A percentile compares a stretch with the other conserved stretches of the same genome.
phyloP scores from a whole-genome alignment of 2,888 invertebrate species.

The Plebejus anna region DNA sequence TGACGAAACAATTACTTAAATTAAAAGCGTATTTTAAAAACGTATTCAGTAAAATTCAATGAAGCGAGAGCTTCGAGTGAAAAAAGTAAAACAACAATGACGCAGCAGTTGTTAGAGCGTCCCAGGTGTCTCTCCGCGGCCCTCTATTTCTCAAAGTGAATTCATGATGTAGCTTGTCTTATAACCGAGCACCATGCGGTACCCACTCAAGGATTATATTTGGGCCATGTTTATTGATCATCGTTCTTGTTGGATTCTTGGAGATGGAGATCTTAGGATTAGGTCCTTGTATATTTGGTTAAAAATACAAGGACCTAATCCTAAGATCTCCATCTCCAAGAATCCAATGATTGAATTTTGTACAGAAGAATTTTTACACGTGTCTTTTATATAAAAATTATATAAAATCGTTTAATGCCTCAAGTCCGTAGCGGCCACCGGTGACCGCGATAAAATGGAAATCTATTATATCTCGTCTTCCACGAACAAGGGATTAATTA shows the following conservation, averaged over 20 bases:
- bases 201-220: conserved; percentile 69
- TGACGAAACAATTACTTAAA: conserved; percentile 7
- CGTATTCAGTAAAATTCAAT: conserved; percentile 15
- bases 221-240: conserved; percentile 51
- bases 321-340: too few relatives aligned
- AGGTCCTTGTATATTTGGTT: background rate
- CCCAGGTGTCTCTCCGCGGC: conserved; percentile 64
- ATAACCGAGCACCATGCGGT: conserved; percentile 70
- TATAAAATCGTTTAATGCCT: too few relatives aligned
- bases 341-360: background rate
- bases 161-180: conserved; percentile 68
- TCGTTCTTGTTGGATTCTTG: conserved; percentile 36
- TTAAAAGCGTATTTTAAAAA: conserved; percentile 33
- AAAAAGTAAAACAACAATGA: conserved; percentile 36
- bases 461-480: too few relatives aligned
- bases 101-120: conserved; percentile 46
- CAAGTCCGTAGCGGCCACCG: too few relatives aligned
- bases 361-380: too few relatives aligned
- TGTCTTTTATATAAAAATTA: too few relatives aligned
- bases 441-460: too few relatives aligned
- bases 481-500: too few relatives aligned
- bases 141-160: conserved; percentile 75
- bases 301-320: too few relatives aligned
- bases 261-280: background rate
- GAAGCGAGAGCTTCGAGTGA: conserved; percentile 13